Evolutionary conservation across 1,140 invertebrate genomes (phyloP), one percentile per base, ranked within the genome.

Genomic region (Drosophila teissieri): DNA sequence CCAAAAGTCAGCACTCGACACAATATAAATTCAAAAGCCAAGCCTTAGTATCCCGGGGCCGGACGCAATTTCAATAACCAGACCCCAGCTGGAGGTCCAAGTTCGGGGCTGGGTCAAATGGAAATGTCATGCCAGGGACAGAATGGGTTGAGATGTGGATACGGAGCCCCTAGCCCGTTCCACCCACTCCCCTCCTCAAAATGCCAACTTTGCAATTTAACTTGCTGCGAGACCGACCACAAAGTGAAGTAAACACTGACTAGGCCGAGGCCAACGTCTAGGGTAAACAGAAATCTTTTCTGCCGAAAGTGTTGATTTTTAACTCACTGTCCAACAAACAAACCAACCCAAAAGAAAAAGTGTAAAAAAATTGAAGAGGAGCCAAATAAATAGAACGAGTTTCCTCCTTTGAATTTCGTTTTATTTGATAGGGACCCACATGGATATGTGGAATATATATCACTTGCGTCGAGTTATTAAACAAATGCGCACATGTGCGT

Each of bases 1-100:
- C 60, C 75, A 79, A 84, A 83, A 83, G 80, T 83, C 75, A 84
- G 80, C 80, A 84, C 63, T 83, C 80, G 75, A 70, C 80, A 80
- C 80, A 83, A 83, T 83, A 79, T 83, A 83, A 78, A 83, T 83
- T 83, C 80, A 84, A 83, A 84, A 60, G 75, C 76, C 80, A 65
- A 79, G 73, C 61, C 60, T 11, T 19, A 45, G 40, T 39, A 44
- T 55, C 46, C 56, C 54, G 40, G 53, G 53, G 40, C 48, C 52
- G 73, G 60, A 78, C 67, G 73, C 52, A 78, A 81, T 82, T 81
- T 82, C 79, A 82, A 81, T 81, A 81, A 81, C 67, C 67, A 42
- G 46, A 73, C n/a, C 80, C 55, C 80, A 83, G 80, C 63, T 83
- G 69, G 80, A 65, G 80, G 75, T 74, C 68, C 80, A 60, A 81